Conservation (phyloP, 2,888 invertebrate genomes). For the Liposcelis brunnea region DNA sequence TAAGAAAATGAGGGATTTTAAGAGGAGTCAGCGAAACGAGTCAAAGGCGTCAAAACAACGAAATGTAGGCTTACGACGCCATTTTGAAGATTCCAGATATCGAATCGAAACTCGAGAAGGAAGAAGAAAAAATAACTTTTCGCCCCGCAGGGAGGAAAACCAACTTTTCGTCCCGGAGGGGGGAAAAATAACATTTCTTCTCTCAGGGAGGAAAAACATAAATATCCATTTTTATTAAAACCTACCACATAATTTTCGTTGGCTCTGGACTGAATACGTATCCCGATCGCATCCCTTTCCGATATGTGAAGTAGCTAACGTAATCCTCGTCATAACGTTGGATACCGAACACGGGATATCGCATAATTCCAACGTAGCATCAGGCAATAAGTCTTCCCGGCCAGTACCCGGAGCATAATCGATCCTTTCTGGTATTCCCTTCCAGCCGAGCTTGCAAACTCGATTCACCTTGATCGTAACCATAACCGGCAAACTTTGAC, state of each 20-base stretch:
- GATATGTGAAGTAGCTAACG: conserved; percentile 65
- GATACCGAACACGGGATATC: conserved; percentile 38
- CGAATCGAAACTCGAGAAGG: too few relatives aligned
- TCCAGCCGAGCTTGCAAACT: conserved; percentile 61
- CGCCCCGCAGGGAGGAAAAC: too few relatives aligned
- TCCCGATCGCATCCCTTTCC: conserved; percentile 95
- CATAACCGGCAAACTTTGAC: conserved; percentile 82
- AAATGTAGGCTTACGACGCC: too few relatives aligned
- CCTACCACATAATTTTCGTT: conserved; percentile 64
- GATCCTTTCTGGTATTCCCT: conserved; percentile 64
- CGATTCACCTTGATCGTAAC: conserved; percentile 87
- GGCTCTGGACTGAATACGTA: conserved; percentile 72
- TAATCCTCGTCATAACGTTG: conserved; percentile 36
- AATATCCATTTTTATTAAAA: conserved; percentile 10
- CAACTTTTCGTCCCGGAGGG: too few relatives aligned
- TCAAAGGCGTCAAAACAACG: too few relatives aligned
- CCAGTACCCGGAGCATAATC: conserved; percentile 76
- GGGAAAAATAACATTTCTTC: too few relatives aligned
- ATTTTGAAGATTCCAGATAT: too few relatives aligned
- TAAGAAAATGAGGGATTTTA: neutral
- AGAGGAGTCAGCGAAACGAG: too few relatives aligned
- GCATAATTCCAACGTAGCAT: conserved; percentile 48
- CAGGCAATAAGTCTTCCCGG: conserved; percentile 61
- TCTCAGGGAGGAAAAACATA: neutral
- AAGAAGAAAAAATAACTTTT: too few relatives aligned